Evolutionary conservation across 2,113 vertebrate species (phyloP).

Genomic region (Halichoerus grypus): DNA sequence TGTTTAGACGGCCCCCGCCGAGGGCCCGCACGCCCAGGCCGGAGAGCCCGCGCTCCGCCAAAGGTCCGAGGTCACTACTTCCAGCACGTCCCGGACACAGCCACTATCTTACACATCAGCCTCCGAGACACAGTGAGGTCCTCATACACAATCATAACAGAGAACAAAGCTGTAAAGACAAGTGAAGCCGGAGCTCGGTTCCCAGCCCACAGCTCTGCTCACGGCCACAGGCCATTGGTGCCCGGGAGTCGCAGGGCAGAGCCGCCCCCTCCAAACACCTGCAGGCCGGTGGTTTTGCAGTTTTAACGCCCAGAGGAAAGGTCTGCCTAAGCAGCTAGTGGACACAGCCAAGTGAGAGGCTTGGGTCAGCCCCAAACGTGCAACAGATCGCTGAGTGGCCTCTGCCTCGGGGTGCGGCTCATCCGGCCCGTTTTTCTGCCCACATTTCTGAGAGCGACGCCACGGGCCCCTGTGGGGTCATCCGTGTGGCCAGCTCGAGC

Average conservation of each 20-base stretch:
- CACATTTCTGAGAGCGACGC: too few species aligned
- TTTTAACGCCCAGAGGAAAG: not conserved
- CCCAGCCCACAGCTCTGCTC: not conserved
- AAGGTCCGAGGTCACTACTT: not conserved
- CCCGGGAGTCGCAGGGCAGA: not conserved
- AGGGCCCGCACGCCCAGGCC: too few species aligned
- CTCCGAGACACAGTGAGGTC: not conserved
- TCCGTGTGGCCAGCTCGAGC: not conserved
- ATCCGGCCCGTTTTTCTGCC: accelerated
- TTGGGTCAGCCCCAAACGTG: accelerated
- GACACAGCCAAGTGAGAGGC: not conserved
- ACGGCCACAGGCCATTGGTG: accelerated
- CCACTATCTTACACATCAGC: accelerated
- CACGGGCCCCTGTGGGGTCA: not conserved
- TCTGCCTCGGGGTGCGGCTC: not conserved
- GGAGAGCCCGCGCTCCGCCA: not conserved
- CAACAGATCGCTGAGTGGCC: accelerated
- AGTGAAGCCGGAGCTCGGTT: not conserved
- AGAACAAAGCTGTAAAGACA: too few species aligned
- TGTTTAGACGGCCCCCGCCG: accelerated
- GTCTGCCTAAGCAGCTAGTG: not conserved
- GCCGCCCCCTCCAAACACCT: too few species aligned
- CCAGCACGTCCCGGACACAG: not conserved
- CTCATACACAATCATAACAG: accelerated
- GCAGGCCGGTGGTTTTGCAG: accelerated